Conservation (phyloP, 2,113 vertebrate species). For the Rhinoptilus africanus region DNA sequence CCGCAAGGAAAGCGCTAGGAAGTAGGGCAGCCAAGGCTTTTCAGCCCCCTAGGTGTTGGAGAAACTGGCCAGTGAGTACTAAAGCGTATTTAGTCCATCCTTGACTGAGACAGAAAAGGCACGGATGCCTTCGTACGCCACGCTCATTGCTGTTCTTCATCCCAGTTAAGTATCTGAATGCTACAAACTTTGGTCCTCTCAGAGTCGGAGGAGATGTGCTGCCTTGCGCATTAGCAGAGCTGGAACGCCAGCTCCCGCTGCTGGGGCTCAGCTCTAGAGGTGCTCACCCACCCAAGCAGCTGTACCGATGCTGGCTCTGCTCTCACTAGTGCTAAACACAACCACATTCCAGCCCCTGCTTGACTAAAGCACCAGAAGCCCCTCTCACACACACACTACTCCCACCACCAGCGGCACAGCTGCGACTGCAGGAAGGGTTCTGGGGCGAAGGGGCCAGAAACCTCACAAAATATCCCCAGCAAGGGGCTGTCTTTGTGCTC, state of each 20-base stretch:
- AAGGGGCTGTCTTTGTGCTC: background rate
- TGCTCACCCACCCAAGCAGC: background rate
- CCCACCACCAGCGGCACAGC: background rate
- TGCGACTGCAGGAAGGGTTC: background rate
- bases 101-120: background rate
- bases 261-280: background rate
- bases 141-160: background rate
- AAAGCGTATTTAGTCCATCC: background rate
- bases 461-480: background rate
- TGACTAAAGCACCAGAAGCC: background rate
- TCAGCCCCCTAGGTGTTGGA: background rate
- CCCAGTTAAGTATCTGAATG: background rate
- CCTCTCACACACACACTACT: background rate
- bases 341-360: background rate
- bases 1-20: background rate
- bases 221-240: background rate
- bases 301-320: background rate
- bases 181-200: background rate
- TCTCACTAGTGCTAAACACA: background rate
- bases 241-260: background rate
- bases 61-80: background rate
- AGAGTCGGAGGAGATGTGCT: background rate
- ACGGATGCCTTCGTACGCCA: background rate
- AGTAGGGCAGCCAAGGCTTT: background rate
- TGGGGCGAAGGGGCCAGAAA: background rate